phyloP scores from a whole-genome alignment of 2,888 invertebrate species.

The Eupithecia centaureata region DNA sequence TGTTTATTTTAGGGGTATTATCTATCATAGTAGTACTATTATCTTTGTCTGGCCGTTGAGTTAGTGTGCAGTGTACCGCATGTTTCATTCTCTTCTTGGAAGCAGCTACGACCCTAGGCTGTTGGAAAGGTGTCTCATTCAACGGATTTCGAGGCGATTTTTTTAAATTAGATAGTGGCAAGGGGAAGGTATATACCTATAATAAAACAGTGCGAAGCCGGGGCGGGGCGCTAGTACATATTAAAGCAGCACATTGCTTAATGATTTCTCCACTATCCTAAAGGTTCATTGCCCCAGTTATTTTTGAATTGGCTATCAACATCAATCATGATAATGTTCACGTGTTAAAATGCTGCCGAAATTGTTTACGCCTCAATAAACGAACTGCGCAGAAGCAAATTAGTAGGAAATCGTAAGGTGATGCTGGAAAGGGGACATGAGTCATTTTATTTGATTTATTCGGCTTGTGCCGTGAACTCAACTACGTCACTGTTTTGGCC shows the following conservation, averaged over 20 bases:
- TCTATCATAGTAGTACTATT: too few species aligned
- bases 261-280: slow-evolving; percentile 12
- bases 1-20: too few species aligned
- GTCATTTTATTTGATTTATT: slow-evolving; percentile 48
- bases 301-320: not conserved
- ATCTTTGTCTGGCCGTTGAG: too few species aligned
- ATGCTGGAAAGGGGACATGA: slow-evolving; percentile 51
- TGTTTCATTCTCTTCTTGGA: too few species aligned
- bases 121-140: too few species aligned
- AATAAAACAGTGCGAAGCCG: too few species aligned
- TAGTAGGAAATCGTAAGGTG: slow-evolving; percentile 42
- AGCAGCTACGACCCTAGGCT: too few species aligned
- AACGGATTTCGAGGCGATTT: too few species aligned
- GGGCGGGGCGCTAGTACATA: too few species aligned
- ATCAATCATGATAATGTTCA: slow-evolving; percentile 15
- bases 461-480: not conserved
- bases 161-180: too few species aligned
- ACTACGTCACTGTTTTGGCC: not conserved
- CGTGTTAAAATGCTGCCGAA: slow-evolving; percentile 10
- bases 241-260: not conserved
- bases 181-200: too few species aligned
- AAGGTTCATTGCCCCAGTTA: slow-evolving; percentile 1
- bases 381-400: slow-evolving; percentile 51
- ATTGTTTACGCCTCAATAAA: slow-evolving; percentile 36
- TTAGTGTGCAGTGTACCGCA: too few species aligned